Evolutionary conservation across 2,888 invertebrate genomes (phyloP).

Genomic region (Chrysopilus asiliformis): DNA sequence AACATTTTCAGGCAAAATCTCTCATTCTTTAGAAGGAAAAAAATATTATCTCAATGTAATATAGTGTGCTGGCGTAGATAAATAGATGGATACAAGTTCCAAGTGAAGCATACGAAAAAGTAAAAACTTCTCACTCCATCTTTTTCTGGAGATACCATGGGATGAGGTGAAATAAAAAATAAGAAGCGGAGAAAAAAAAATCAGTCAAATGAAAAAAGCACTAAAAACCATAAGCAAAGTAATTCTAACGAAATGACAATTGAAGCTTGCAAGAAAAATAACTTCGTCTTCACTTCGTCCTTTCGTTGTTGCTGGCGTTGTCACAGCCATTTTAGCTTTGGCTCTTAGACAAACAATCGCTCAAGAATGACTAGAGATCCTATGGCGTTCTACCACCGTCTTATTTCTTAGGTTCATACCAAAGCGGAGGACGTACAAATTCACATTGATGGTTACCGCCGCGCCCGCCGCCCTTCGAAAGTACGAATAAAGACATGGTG

Average conservation of each 20-base stretch:
- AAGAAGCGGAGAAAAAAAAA: not conserved
- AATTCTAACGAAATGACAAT: conserved; percentile 6
- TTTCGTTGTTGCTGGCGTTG: too few relatives aligned
- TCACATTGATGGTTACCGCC: not conserved
- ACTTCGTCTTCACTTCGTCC: conserved; percentile 1
- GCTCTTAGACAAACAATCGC: conserved; percentile 1
- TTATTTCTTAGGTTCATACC: too few relatives aligned
- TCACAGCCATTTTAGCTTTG: too few relatives aligned
- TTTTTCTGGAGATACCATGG: too few relatives aligned
- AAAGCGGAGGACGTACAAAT: not conserved
- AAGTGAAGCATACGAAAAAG: not conserved
- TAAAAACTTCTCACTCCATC: not conserved
- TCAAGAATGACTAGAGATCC: not conserved
- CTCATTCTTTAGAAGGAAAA: too few relatives aligned
- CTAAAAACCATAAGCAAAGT: conserved; percentile 5
- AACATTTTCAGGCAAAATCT: too few relatives aligned
- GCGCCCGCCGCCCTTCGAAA: not conserved
- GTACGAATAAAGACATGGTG: not conserved
- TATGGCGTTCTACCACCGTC: too few relatives aligned
- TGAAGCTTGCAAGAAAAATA: conserved; percentile 5
- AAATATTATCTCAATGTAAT: too few relatives aligned
- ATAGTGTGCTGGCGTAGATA: too few relatives aligned
- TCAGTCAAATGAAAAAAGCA: conserved; percentile 1
- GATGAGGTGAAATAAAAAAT: too few relatives aligned
- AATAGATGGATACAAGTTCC: not conserved